Base-by-base conservation (phyloP, 2,888 invertebrate species). In the Eutolmus rufibarbis region DNA sequence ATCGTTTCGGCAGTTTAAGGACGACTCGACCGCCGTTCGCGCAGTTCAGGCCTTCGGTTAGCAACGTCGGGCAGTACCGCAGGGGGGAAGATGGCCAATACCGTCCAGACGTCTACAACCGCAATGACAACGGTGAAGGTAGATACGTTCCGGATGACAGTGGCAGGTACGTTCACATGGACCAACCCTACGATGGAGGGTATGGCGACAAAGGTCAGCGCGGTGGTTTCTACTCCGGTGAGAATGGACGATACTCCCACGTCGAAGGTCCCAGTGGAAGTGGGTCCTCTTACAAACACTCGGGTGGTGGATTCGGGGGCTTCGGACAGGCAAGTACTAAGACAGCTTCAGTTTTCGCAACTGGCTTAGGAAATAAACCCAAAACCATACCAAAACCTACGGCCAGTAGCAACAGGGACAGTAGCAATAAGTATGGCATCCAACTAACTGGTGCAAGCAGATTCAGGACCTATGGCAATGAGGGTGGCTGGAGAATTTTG, bases 61-160 rank as follows among this genome's bases (percentile, higher is more conserved):
- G 0, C 23, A 51, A 16, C n/a, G 23, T 3, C 16, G 51, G 23
- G 3, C 51, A 51, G 51, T 79, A 79, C 31, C 12, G 23, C 28
- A 16, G 57, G 37, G 23, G 43, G 23, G 74, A 76, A 1, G 46
- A 78, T 51, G 88, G 87, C 16, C 82, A 77, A 74, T 88, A 88
- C 78, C 86, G 79, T 2, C 74, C 85, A 8, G 85, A 74, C 31
- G 43, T 85, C 1, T 46, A 74, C 16, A 43, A 46, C 46, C n/a
- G 46, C 5, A 40, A 28, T n/a, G 51, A 86, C 51, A 77, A 46
- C 31, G 9, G 9, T 23, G 93, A 94, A 89, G 95, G 95, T 1
- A 94, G 93, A 90, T 95, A 95, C 89, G 89, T 93, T 28, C 94
- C 93, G 0, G 93, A 94, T 1, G 93, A 94, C 74, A 94, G 94